Evolutionary conservation across 2,888 invertebrate species (phyloP), one percentile per base, ranked within the genome.

Genomic region (Xylocampa areola): DNA sequence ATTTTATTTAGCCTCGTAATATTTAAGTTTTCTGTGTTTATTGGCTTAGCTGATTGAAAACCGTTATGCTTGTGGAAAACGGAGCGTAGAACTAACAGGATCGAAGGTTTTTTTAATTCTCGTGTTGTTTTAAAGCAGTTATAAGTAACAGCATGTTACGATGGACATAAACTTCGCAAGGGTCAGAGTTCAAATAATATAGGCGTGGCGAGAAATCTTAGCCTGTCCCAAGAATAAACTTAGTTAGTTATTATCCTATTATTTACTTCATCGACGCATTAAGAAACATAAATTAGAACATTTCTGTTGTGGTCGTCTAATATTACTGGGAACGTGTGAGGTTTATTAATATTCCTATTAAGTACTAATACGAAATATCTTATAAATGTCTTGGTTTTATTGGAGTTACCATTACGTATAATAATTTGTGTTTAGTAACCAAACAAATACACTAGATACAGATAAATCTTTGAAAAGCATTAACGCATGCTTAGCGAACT

Each of bases 1-100:
- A 70, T 73, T 76, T 75, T 62, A 62, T 76, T 70, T 45, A 60
- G 27, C 54, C 59, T 70, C 65, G 65, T 59, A 58, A 61, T 55
- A 36, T 59, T 62, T 14, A 19, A 11, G 2, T 47, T 48, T 50
- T 39, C 36, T 47, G 11, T 3, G 30, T 63, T 54, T 54, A 61
- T 55, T 4, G 11, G 30, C 27, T 39, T 27, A 11, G 23, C 7
- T 48, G 27, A 52, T 44, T 53, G 43, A 53, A 53, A 53, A 48
- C 64, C 16, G 69, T 45, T 68, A 53, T 17, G 47, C 39, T 44
- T 44, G 52, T 43, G 45, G 10, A 61, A 64, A 64, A 35, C 10
- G 27, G 63, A 68, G 44, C 48, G 23, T 13, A 27, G n/a, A 52
- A 48, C 4, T 33, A 16, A 48, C 17, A 41, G 21, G 0, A 44